A percentile compares a stretch with the other conserved stretches of the same genome.
These are phyloP conservation scores for Diploptera punctata DNA, from an alignment of 2,888 invertebrate species.

Conservation along the genomic window DNA sequence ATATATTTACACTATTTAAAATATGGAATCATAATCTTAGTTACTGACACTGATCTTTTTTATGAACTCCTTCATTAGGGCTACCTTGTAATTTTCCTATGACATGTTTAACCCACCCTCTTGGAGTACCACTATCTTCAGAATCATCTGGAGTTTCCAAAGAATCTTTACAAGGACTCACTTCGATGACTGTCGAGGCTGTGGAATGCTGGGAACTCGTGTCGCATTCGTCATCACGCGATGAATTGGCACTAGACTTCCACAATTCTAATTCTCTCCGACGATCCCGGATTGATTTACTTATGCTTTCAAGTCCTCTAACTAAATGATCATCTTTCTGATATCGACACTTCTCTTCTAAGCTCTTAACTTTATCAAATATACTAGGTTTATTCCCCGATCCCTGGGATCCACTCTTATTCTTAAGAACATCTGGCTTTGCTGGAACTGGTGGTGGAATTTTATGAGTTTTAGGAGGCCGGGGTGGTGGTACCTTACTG, in stretches of 20 bases:
- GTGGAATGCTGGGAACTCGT: constrained; percentile 54
- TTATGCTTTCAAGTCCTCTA: constrained; percentile 45
- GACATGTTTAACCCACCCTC: constrained; percentile 78
- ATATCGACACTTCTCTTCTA: background rate
- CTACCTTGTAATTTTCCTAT: constrained; percentile 70
- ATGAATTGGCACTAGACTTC: constrained; percentile 38
- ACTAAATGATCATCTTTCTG: constrained; percentile 27
- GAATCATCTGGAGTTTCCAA: constrained; percentile 45
- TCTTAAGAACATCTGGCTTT: constrained; percentile 57
- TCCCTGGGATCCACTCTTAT: background rate
- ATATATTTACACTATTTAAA: constrained; percentile 2
- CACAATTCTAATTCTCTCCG: constrained; percentile 52
- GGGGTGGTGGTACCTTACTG: background rate
- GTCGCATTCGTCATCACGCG: constrained; percentile 50
- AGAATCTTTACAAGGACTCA: constrained; percentile 46
- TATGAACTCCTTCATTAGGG: constrained; percentile 18
- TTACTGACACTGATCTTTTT: constrained; percentile 41
- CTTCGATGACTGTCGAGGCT: constrained; percentile 53
- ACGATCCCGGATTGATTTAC: constrained; percentile 51
- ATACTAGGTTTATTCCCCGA: background rate
- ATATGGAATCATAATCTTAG: background rate
- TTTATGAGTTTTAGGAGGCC: constrained; percentile 50
- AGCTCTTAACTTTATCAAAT: constrained; percentile 27
- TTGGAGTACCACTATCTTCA: constrained; percentile 48
- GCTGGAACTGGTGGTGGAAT: constrained; percentile 70